phyloP scores from a whole-genome alignment of 2,888 invertebrate genomes.

The Oxytorus armatus region DNA sequence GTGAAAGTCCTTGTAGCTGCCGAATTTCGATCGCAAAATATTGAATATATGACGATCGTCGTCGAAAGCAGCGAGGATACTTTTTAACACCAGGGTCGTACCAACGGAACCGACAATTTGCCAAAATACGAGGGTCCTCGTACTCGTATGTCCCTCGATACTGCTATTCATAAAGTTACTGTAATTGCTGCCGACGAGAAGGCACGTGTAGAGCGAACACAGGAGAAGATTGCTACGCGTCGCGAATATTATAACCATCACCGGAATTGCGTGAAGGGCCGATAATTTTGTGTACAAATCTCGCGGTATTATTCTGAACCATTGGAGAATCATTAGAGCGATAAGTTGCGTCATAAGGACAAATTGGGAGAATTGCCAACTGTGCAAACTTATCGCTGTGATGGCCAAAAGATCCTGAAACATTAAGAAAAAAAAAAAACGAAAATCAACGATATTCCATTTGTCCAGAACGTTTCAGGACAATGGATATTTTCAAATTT shows the following conservation, averaged over 20 bases:
- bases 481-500: too few relatives aligned
- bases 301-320: constrained; percentile 85
- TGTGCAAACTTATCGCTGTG: constrained; percentile 85
- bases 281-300: constrained; percentile 81
- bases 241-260: constrained; percentile 68
- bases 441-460: too few relatives aligned
- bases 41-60: constrained; percentile 90
- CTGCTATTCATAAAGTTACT: constrained; percentile 64
- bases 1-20: constrained; percentile 89
- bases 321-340: constrained; percentile 90
- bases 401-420: constrained; percentile 77
- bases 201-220: constrained; percentile 85
- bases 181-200: constrained; percentile 82
- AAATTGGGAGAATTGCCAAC: constrained; percentile 94
- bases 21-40: constrained; percentile 89
- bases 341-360: constrained; percentile 91
- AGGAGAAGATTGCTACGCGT: constrained; percentile 86
- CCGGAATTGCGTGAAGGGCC: constrained; percentile 65
- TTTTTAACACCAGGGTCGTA: constrained; percentile 74
- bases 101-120: constrained; percentile 75
- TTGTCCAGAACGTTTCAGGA: too few relatives aligned
- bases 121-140: constrained; percentile 58
- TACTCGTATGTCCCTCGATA: constrained; percentile 62
- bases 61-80: constrained; percentile 75
- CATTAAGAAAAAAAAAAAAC: constrained; percentile 26